Evolutionary conservation across 1,140 invertebrate genomes (phyloP), one percentile per base, ranked within the genome.

Genomic region (Chrysopa pallens): DNA sequence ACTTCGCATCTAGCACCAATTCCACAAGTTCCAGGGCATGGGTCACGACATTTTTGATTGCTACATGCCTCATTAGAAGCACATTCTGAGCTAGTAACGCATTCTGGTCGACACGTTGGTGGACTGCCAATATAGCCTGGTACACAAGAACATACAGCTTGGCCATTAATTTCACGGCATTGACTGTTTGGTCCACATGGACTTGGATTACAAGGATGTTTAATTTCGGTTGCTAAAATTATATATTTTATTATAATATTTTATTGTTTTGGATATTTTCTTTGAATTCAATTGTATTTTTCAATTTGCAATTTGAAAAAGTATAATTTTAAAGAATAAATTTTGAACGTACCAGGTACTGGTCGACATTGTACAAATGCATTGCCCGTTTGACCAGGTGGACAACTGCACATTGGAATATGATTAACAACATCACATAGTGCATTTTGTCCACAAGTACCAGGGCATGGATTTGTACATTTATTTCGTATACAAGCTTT

Each of bases 401-500:
- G 68, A 49, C 84, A 87, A 3, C 66, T 68, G 52, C 84, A 87
- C 42, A 75, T 72, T 8, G 82, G 76, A 4, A 75, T 68, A 52
- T 86, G 81, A 53, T 74, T 75, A 6, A 73, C 64, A 7, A 80
- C 76, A 17, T 66, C 67, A 52, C 84, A 87, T 40, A 72, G 64
- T 2, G 83, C 79, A 48, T 72, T 70, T 8, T 73, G 57, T 9
- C 80, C 81, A 55, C 83, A 87, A 6, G 76, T 71, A 29, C 80
- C 80, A 6, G 70, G 69, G 53, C 81, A 84, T 14, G 83, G 83
- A 59, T 85, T 77, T 29, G 61, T 60, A 54, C 82, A 86, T 55
- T 76, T 80, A 49, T 70, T 71, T 51, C 72, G 67, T 36, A 79
- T 64, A 44, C 80, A 84, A 37, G 79, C 75, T 46, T 67, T 70